Conservation (phyloP, 2,113 vertebrate species). For the Camelus dromedarius region DNA sequence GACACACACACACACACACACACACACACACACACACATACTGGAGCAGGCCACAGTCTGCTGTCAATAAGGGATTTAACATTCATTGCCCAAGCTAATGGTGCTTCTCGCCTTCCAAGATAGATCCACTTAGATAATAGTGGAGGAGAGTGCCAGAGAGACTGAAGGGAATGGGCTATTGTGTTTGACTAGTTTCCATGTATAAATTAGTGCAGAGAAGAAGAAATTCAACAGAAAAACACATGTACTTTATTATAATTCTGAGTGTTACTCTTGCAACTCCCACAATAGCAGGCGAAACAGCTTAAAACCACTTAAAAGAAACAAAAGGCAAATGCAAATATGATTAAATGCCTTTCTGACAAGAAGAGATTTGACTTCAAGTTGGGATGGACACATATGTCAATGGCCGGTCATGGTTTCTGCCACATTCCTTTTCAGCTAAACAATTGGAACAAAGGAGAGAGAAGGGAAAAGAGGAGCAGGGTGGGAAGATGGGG, state of each 20-base stretch:
- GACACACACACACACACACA: background rate
- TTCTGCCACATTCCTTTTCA: conserved; percentile 82
- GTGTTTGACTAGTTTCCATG: conserved; percentile 87
- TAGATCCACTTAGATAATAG: conserved; percentile 83
- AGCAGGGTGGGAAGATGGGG: background rate
- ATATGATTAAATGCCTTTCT: conserved; percentile 83
- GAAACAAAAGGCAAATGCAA: conserved; percentile 83
- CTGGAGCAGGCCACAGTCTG: conserved; percentile 62
- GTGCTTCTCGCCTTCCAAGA: conserved; percentile 82
- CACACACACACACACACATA: background rate
- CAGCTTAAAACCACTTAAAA: conserved; percentile 82
- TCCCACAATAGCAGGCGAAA: conserved; percentile 80
- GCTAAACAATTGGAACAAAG: conserved; percentile 74
- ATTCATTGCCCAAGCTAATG: conserved; percentile 85
- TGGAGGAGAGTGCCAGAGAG: conserved; percentile 76
- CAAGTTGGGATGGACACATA: conserved; percentile 76
- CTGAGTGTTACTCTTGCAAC: conserved; percentile 80
- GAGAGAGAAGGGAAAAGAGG: background rate
- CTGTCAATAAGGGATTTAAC: conserved; percentile 84
- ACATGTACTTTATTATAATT: conserved; percentile 88
- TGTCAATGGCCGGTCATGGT: conserved; percentile 81
- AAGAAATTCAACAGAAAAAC: conserved; percentile 85
- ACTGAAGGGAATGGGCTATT: conserved; percentile 84
- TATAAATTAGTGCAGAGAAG: conserved; percentile 83
- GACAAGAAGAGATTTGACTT: conserved; percentile 83